These are phyloP conservation scores for Pheosia tremula DNA, from an alignment of 2,888 invertebrate species.

Conservation along the genomic window DNA sequence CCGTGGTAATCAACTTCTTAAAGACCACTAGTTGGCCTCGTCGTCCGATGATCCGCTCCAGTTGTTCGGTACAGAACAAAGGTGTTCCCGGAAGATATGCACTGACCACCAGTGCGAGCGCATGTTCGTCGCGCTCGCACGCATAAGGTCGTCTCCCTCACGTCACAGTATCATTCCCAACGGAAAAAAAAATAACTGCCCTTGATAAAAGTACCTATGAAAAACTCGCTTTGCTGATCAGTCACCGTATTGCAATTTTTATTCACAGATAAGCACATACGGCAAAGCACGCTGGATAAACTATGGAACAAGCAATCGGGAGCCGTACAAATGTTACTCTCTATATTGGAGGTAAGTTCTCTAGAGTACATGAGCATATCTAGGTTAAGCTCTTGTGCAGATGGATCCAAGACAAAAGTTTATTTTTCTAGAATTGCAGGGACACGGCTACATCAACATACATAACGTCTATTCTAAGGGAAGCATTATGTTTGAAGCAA, in stretches of 20 bases:
- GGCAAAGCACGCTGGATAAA: constrained; percentile 84
- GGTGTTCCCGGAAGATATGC: constrained; percentile 57
- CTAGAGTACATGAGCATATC: neutral
- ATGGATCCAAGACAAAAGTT: neutral
- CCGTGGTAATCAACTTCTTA: constrained; percentile 29
- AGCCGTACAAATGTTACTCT: constrained; percentile 80
- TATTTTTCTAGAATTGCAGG: constrained; percentile 77
- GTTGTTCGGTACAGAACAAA: constrained; percentile 50
- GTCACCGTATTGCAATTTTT: constrained; percentile 17
- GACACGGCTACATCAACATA: constrained; percentile 82
- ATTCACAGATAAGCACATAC: constrained; percentile 82
- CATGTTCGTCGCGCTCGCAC: constrained; percentile 22
- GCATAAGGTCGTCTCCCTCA: constrained; percentile 19
- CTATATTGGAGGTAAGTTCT: constrained; percentile 80
- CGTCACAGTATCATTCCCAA: constrained; percentile 10
- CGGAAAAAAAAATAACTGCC: constrained; percentile 18
- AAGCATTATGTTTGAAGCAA: constrained; percentile 84
- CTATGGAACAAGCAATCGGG: constrained; percentile 84
- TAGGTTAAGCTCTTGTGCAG: no score
- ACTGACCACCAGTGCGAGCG: constrained; percentile 13
- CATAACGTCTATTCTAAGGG: constrained; percentile 84
- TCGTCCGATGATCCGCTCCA: constrained; percentile 43
- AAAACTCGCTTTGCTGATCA: neutral
- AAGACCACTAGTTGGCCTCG: constrained; percentile 76
- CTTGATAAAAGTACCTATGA: constrained; percentile 10